A percentile compares a stretch with the other conserved stretches of the same genome.
These are phyloP conservation scores for Habroteleia sp. DNA, from an alignment of 2,888 invertebrate species.

Conservation along the genomic window DNA sequence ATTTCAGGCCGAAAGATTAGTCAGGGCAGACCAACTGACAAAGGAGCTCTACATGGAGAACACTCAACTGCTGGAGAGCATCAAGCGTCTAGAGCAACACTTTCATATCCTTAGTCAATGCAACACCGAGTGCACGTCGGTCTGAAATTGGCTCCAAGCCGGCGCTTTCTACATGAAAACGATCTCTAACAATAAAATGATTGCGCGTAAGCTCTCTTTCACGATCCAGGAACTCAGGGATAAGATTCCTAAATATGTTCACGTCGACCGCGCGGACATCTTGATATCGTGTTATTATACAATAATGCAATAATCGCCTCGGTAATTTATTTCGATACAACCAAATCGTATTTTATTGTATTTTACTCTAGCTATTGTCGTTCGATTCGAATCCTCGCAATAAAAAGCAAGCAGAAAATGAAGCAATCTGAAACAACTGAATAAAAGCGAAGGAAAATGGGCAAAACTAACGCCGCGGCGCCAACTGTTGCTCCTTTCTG, in stretches of 20 bases:
- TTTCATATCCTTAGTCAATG: constrained; percentile 82
- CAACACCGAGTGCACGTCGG: constrained; percentile 78
- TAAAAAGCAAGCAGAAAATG: constrained; percentile 14
- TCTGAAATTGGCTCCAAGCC: constrained; percentile 69
- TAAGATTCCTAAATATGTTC: constrained; percentile 55
- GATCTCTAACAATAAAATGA: constrained; percentile 1
- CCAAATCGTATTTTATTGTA: constrained; percentile 7
- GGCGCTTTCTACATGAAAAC: constrained; percentile 2
- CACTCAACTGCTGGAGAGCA: constrained; percentile 87
- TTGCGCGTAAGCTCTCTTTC: too few species aligned
- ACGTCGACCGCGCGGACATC: constrained; percentile 29
- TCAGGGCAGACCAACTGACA: constrained; percentile 88
- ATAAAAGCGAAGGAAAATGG: background rate
- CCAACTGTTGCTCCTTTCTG: background rate
- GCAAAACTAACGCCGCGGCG: too few species aligned
- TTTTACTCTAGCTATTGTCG: constrained; percentile 3
- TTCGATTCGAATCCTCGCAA: constrained; percentile 28
- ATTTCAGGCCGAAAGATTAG: constrained; percentile 87
- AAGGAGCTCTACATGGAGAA: constrained; percentile 93
- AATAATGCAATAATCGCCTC: constrained; percentile 29
- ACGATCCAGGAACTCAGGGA: constrained; percentile 59
- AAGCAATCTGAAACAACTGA: too few species aligned
- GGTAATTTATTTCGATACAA: constrained; percentile 43
- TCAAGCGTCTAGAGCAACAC: constrained; percentile 83
- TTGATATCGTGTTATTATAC: constrained; percentile 24